Evolutionary conservation across 2,113 vertebrate species (phyloP), one percentile per base, ranked within the genome.

Genomic region (Macquaria australasica): DNA sequence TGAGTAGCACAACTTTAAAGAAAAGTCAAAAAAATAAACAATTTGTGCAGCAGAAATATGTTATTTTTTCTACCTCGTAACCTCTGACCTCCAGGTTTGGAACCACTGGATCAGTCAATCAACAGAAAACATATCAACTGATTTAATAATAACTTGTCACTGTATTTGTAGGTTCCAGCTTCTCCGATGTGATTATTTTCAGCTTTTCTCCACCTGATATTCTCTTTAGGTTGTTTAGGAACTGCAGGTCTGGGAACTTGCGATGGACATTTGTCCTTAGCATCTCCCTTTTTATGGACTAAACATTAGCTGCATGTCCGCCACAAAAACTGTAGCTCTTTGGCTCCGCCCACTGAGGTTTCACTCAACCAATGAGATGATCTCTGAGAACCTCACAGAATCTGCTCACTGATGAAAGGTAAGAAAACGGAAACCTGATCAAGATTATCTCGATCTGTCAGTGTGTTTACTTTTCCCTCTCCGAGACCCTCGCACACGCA

Each of bases 321-420:
- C 34, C n/a, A 10, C 0, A 60, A 34, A 14, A 75, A 16, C 9
- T 14, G 16, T 0, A 5, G 23, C 6, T 75, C 28, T 62, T 15
- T 37, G 31, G 20, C 21, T 53, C 28, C 6, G 39, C 5, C 15
- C 18, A 1, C 25, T 15, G 28, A 21, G 2, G 1, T 20, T 37
- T 34, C 37, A 21, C 41, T 37, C 50, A 11, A 59, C 63, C 55
- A 16, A 14, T 0, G 53, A 73, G 62, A 45, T 66, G 5, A 66
- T 43, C 67, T 64, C 18, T 6, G 3, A 8, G 2, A 31, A 31
- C 18, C 7, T 53, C 60, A 15, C 53, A 43, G 1, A 60, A 67
- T 73, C 53, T 48, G 34, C 34, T 82, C 15, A 0, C 34, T 58
- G 79, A 85, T 70, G 73, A 84, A 88, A 83, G 82, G 79, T 68